Percentiles rank a stretch among this genome's conserved stretches.
Evolutionary conservation across 2,797 vertebrate genomes (phyloP).

Genomic region (Taenioides sp.): DNA sequence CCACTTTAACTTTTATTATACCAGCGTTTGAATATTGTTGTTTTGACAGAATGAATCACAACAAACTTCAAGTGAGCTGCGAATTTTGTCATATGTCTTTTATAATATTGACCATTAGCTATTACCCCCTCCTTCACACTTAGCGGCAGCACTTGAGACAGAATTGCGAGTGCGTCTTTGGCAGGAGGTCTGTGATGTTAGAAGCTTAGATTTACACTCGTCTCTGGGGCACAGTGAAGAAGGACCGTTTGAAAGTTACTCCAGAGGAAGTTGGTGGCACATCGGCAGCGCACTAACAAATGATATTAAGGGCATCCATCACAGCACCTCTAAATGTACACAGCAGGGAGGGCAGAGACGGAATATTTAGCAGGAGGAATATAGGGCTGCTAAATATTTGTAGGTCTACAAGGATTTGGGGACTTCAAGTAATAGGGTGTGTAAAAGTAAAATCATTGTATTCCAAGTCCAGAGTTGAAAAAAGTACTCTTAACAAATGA

Average conservation of each 20-base stretch:
- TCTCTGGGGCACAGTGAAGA: constrained; percentile 68
- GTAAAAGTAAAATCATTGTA: constrained; percentile 18
- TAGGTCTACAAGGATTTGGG: constrained; percentile 20
- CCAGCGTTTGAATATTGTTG: neutral
- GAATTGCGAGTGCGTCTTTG: constrained; percentile 65
- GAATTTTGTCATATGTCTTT: neutral
- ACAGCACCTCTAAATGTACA: constrained; percentile 66
- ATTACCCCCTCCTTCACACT: constrained; percentile 47
- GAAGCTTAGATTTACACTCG: constrained; percentile 72
- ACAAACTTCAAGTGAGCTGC: neutral
- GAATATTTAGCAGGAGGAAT: constrained; percentile 59
- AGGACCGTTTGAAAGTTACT: constrained; percentile 68
- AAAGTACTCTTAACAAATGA: neutral
- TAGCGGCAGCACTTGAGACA: constrained; percentile 54
- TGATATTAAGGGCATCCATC: constrained; percentile 77
- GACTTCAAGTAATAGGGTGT: constrained; percentile 31
- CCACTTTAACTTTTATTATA: too few species aligned
- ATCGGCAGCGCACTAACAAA: constrained; percentile 60
- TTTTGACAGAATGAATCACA: neutral
- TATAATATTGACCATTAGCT: constrained; percentile 4
- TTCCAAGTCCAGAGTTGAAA: neutral
- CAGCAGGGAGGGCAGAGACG: constrained; percentile 62
- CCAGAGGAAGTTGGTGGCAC: constrained; percentile 64
- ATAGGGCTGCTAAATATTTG: constrained; percentile 23
- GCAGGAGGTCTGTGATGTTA: constrained; percentile 62